Conservation (phyloP, 2,113 vertebrate genomes). For the Bubo blakistoni region DNA sequence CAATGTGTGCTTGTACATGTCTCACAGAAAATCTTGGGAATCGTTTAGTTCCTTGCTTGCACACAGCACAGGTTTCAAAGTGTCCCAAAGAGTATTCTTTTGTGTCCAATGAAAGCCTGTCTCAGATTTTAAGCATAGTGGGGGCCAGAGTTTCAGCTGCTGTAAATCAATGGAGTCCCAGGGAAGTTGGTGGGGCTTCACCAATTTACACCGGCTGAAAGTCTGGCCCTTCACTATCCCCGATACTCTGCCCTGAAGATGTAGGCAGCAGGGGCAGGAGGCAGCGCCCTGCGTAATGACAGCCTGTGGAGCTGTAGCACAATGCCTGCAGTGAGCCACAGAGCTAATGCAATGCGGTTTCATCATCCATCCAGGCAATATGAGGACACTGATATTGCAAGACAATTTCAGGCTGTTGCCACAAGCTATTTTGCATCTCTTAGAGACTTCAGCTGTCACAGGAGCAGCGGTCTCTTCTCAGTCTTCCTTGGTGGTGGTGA, state of each 20-base stretch:
- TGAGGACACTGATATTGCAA: neutral
- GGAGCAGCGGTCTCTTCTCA: neutral
- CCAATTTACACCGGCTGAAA: neutral
- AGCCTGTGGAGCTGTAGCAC: neutral
- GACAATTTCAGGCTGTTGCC: neutral
- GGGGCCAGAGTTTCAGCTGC: neutral
- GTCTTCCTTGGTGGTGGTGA: neutral
- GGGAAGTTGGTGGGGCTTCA: neutral
- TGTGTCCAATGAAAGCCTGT: conserved; percentile 44
- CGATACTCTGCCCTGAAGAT: neutral
- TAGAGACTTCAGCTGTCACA: neutral
- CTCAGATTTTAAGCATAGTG: neutral
- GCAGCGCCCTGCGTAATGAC: neutral
- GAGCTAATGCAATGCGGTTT: neutral
- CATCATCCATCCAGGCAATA: neutral
- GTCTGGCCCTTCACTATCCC: neutral
- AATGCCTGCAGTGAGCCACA: fast-evolving
- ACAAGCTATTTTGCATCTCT: neutral
- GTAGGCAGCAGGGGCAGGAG: neutral
- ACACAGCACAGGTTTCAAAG: conserved; percentile 14
- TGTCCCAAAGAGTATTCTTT: conserved; percentile 40
- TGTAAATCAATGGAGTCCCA: neutral
- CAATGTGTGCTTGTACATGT: neutral
- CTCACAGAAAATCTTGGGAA: conserved; percentile 24
- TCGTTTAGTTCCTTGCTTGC: neutral